Conservation (phyloP, 2,797 vertebrate genomes). For the Paedocypris micromegethes region DNA sequence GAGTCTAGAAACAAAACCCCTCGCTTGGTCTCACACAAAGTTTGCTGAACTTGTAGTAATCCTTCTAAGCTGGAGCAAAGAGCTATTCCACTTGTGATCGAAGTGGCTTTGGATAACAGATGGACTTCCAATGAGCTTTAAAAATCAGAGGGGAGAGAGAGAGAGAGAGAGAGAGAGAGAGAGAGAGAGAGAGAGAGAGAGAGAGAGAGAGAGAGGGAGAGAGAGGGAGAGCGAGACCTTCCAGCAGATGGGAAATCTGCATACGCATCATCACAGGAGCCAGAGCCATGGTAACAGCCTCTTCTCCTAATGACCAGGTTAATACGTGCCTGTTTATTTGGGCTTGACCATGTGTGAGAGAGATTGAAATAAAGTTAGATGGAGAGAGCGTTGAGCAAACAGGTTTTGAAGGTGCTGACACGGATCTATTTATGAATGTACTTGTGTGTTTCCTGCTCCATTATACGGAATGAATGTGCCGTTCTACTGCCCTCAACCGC, state of each 20-base stretch:
- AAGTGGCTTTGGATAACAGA: constrained; percentile 23
- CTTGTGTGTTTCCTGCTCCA: constrained; percentile 29
- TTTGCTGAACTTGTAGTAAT: neutral
- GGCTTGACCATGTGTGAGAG: neutral
- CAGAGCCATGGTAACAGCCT: constrained; percentile 25
- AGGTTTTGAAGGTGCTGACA: constrained; percentile 18
- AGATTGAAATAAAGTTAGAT: constrained; percentile 1
- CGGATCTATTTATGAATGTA: constrained; percentile 27
- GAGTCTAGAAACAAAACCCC: neutral
- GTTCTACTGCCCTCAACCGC: constrained; percentile 36
- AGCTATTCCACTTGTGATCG: constrained; percentile 8
- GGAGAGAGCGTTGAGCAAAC: neutral
- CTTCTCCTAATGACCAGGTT: constrained; percentile 22
- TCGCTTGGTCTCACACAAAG: neutral
- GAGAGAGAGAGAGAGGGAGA: constrained; percentile 6
- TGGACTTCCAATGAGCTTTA: constrained; percentile 37
- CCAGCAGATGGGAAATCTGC: constrained; percentile 49
- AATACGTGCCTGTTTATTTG: constrained; percentile 17
- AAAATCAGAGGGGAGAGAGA: constrained; percentile 29
- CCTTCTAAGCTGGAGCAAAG: neutral
- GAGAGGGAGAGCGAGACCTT: neutral
- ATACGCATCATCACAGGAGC: constrained; percentile 41
- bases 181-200: constrained; percentile 11
- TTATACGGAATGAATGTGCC: constrained; percentile 30
- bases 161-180: constrained; percentile 9